These are phyloP conservation scores for Pelagia noctiluca DNA, from an alignment of 30 jellyfish, hydroid and myxozoan species.

Conservation along the genomic window DNA sequence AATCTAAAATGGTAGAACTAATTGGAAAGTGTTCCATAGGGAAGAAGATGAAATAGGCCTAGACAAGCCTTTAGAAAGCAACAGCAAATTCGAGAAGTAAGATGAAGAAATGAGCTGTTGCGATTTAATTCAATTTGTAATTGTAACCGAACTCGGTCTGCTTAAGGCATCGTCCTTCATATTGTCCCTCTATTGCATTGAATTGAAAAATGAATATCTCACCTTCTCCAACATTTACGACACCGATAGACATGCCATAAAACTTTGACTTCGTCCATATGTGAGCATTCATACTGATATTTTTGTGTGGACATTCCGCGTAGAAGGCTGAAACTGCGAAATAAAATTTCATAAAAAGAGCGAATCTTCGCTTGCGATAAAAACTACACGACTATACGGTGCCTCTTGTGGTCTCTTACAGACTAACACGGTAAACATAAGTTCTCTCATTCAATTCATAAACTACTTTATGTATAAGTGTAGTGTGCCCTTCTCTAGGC, in stretches of 20 bases:
- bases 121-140: not conserved
- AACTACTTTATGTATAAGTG: too few relatives aligned
- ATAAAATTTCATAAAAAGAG: too few relatives aligned
- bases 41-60: too few relatives aligned
- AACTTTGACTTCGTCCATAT: slow-evolving; percentile 98
- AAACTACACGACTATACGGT: too few relatives aligned
- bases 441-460: too few relatives aligned
- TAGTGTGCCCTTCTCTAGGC: too few relatives aligned
- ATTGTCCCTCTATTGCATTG: not conserved
- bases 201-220: not conserved
- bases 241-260: slow-evolving; percentile 98
- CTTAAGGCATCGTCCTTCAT: not conserved
- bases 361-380: too few relatives aligned
- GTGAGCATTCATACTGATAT: slow-evolving; percentile 84
- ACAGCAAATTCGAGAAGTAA: too few relatives aligned
- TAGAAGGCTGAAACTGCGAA: slow-evolving; percentile 92
- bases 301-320: slow-evolving; percentile 84
- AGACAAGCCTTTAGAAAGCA: too few relatives aligned
- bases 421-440: too few relatives aligned
- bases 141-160: not conserved
- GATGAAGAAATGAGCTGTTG: too few relatives aligned
- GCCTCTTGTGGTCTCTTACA: too few relatives aligned
- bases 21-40: not conserved
- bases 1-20: not conserved
- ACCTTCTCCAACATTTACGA: slow-evolving; percentile 98